phyloP scores from a whole-genome alignment of 2,888 invertebrate genomes.

The Sicus ferrugineus region DNA sequence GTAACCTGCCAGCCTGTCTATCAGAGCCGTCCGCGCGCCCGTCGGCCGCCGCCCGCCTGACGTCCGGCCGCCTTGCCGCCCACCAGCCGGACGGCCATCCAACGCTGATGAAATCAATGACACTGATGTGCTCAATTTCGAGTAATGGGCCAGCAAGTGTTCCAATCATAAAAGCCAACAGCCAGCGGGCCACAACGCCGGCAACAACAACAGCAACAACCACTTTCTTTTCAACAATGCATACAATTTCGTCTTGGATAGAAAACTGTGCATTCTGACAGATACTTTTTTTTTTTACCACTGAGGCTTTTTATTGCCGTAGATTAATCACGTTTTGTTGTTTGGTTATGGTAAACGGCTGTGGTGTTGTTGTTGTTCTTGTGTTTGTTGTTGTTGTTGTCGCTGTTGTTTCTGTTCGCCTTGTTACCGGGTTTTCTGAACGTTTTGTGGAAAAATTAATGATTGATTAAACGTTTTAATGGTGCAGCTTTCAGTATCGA shows the following conservation, averaged over 20 bases:
- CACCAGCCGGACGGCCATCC: background rate
- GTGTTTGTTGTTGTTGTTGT: constrained; percentile 21
- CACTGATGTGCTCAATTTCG: constrained; percentile 24
- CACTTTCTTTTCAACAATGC: constrained; percentile 26
- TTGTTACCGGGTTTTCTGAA: constrained; percentile 27
- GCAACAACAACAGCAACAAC: constrained; percentile 10
- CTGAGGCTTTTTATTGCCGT: constrained; percentile 28
- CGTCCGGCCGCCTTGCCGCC: background rate
- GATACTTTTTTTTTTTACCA: constrained; percentile 7
- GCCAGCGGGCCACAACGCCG: background rate
- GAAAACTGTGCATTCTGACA: constrained; percentile 26
- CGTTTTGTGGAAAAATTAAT: constrained; percentile 27
- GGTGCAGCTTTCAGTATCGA: constrained; percentile 1
- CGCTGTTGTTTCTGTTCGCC: constrained; percentile 11
- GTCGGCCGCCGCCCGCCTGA: background rate
- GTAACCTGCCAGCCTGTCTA: background rate
- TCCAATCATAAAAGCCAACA: background rate
- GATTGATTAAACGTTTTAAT: constrained; percentile 28
- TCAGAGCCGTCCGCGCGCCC: background rate
- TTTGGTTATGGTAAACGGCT: constrained; percentile 43
- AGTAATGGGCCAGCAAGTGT: constrained; percentile 16
- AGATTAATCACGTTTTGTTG: constrained; percentile 33
- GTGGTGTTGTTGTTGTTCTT: constrained; percentile 8
- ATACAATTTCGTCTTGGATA: constrained; percentile 13
- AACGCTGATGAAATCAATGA: constrained; percentile 1